These are phyloP conservation scores for Myotis brandtii DNA, from an alignment of 2,113 vertebrate species.

Conservation along the genomic window DNA sequence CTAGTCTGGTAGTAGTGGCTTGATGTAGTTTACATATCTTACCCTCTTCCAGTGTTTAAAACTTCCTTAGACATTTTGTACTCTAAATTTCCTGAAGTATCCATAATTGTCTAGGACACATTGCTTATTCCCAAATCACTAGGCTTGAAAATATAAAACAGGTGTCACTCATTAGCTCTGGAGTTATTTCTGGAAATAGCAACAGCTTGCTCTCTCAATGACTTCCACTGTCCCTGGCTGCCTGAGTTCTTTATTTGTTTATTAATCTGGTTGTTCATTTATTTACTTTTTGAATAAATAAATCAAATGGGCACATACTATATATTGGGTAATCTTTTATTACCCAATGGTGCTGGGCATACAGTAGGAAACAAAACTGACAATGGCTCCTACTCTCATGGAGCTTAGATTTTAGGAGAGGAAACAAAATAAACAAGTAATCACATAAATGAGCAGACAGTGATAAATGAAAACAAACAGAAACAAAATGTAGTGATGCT, in stretches of 20 bases:
- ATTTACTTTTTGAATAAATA: neutral
- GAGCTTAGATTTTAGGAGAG: neutral
- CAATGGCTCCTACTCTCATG: neutral
- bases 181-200: constrained; percentile 60
- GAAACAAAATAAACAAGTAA: neutral
- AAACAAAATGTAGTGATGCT: neutral
- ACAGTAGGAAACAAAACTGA: neutral
- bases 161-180: constrained; percentile 30
- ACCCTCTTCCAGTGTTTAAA: neutral
- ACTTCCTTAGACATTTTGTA: neutral
- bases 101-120: neutral
- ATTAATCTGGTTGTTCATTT: neutral
- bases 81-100: constrained; percentile 20
- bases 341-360: neutral
- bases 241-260: neutral
- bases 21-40: neutral
- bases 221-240: neutral
- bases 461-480: neutral
- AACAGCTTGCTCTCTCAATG: constrained; percentile 2
- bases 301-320: neutral
- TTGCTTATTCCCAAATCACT: neutral
- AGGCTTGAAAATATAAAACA: constrained; percentile 10
- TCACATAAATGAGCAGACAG: neutral
- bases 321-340: neutral
- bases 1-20: neutral